Conservation (phyloP, 2,888 invertebrate genomes). For the Athrips mouffetella region DNA sequence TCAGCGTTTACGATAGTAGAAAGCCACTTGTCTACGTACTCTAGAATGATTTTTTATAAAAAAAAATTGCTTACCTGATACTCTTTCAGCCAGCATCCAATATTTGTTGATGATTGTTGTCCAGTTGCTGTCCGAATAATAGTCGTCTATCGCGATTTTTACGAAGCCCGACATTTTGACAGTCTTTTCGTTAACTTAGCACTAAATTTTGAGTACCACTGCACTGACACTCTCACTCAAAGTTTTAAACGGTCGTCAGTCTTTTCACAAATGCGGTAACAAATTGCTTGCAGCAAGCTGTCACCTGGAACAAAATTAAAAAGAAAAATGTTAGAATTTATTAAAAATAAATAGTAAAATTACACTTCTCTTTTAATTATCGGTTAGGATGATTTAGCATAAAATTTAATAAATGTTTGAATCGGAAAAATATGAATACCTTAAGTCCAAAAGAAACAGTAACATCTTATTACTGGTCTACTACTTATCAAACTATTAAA, state of each 20-base stretch:
- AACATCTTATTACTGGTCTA: too few species aligned
- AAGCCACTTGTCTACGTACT: too few species aligned
- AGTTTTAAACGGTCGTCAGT: constrained; percentile 26
- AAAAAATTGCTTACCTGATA: constrained; percentile 81
- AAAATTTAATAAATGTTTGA: not conserved
- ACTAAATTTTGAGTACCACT: constrained; percentile 29
- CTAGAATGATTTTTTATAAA: too few species aligned
- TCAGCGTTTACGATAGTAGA: too few species aligned
- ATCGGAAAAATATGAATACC: too few species aligned
- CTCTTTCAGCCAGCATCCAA: constrained; percentile 83
- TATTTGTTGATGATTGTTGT: constrained; percentile 83
- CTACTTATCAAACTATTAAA: not conserved
- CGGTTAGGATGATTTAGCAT: too few species aligned
- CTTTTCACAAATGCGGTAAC: constrained; percentile 44
- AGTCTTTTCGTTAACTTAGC: constrained; percentile 30
- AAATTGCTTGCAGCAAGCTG: constrained; percentile 61
- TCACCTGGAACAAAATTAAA: constrained; percentile 59
- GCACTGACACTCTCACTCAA: constrained; percentile 53
- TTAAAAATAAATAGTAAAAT: not conserved
- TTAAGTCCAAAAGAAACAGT: not conserved
- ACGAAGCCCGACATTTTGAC: constrained; percentile 80
- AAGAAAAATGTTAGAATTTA: constrained; percentile 15
- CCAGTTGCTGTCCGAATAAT: constrained; percentile 80
- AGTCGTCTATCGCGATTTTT: constrained; percentile 81
- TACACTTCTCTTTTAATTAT: too few species aligned